Conservation (phyloP, 1,140 invertebrate genomes). For the Drosophila biarmipes region DNA sequence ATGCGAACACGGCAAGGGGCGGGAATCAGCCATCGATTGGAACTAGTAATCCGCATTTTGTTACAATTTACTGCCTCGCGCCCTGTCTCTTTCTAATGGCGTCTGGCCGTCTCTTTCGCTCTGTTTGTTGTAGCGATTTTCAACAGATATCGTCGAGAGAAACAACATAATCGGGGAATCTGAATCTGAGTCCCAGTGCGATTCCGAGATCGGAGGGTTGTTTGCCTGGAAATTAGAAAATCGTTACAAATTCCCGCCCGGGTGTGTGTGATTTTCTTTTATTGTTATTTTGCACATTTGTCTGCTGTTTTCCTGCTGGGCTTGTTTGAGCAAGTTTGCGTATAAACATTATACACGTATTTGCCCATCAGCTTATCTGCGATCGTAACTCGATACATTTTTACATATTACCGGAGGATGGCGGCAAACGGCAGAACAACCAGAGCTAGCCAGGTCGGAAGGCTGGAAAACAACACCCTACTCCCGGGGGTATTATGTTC, state of each 20-base stretch:
- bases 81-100: neutral
- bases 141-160: conserved; percentile 65
- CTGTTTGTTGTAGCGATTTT: conserved; percentile 76
- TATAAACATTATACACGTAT: conserved; percentile 82
- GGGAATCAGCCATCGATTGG: conserved; percentile 28
- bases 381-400: conserved; percentile 80
- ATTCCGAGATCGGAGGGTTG: conserved; percentile 55
- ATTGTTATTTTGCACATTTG: conserved; percentile 74
- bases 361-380: conserved; percentile 74
- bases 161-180: conserved; percentile 58
- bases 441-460: conserved; percentile 36
- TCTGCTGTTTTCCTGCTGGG: conserved; percentile 52
- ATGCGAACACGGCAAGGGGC: conserved; percentile 68
- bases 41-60: conserved; percentile 79
- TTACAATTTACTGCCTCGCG: conserved; percentile 59
- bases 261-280: conserved; percentile 49
- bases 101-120: conserved; percentile 23
- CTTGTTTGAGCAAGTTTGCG: conserved; percentile 81
- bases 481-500: conserved; percentile 63
- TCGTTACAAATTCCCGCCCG: conserved; percentile 71
- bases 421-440: conserved; percentile 37
- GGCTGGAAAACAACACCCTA: conserved; percentile 28
- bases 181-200: neutral
- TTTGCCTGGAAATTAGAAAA: conserved; percentile 75
- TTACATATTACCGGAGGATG: conserved; percentile 38